Evolutionary conservation across 2,888 invertebrate genomes (phyloP).

Genomic region (Netelia virgata): DNA sequence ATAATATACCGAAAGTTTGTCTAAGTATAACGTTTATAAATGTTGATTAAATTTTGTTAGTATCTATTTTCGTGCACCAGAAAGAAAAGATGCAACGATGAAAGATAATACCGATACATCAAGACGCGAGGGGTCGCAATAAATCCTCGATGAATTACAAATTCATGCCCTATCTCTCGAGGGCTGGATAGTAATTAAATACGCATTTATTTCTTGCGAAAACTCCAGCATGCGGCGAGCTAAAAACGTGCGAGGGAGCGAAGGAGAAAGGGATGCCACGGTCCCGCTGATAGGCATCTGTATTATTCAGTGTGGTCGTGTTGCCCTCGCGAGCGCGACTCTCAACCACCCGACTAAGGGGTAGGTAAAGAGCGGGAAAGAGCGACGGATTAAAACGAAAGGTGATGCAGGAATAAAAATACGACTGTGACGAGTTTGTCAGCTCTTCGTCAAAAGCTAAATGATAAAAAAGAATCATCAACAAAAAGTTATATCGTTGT

Average conservation of each 20-base stretch:
- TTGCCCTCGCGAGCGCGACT: slow-evolving; percentile 39
- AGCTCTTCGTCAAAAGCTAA: too few species aligned
- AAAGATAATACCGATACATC: slow-evolving; percentile 4
- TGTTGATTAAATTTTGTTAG: neutral
- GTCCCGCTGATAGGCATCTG: slow-evolving; percentile 68
- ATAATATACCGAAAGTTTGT: too few species aligned
- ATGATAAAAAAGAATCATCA: too few species aligned
- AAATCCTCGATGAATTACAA: slow-evolving; percentile 65
- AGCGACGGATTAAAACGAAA: too few species aligned
- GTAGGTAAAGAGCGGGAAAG: too few species aligned
- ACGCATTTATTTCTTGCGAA: slow-evolving; percentile 67
- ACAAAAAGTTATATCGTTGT: too few species aligned
- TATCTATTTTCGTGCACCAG: neutral
- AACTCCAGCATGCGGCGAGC: slow-evolving; percentile 46
- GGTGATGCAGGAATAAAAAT: too few species aligned
- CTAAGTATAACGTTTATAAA: too few species aligned
- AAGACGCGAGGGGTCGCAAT: slow-evolving; percentile 33
- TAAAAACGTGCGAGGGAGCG: neutral
- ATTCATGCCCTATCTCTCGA: slow-evolving; percentile 72
- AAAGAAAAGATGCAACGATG: neutral
- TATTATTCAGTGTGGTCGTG: slow-evolving; percentile 69
- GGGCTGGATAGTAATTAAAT: slow-evolving; percentile 72
- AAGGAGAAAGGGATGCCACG: slow-evolving; percentile 30
- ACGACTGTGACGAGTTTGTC: too few species aligned
- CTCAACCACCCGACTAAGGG: slow-evolving; percentile 2